Evolutionary conservation across 2,797 vertebrate genomes (phyloP).

Genomic region (Borostomias antarcticus): DNA sequence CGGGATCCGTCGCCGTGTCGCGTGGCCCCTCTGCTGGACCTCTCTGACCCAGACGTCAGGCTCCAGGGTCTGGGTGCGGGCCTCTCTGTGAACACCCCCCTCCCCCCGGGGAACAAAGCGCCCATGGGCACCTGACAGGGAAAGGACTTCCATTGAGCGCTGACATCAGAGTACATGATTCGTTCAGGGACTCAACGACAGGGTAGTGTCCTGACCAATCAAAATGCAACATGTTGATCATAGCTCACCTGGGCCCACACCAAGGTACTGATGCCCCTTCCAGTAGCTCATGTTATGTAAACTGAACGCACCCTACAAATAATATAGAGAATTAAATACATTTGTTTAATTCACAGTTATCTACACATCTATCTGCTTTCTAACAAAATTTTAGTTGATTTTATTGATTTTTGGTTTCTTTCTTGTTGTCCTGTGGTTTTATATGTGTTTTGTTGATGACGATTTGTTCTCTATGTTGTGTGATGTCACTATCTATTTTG

Average conservation of each 20-base stretch:
- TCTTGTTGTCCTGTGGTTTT: too few species aligned
- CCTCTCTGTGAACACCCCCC: constrained; percentile 76
- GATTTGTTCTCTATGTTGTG: too few species aligned
- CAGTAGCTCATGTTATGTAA: constrained; percentile 91
- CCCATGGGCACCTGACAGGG: constrained; percentile 84
- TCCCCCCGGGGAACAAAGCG: constrained; percentile 75
- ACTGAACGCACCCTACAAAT: constrained; percentile 82
- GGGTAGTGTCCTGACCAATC: neutral
- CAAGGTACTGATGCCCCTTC: constrained; percentile 87
- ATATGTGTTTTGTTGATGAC: too few species aligned
- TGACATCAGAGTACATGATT: neutral
- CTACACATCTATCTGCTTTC: too few species aligned
- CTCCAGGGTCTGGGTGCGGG: constrained; percentile 88
- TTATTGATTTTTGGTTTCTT: too few species aligned
- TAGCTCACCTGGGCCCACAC: constrained; percentile 87
- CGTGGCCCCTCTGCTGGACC: constrained; percentile 82
- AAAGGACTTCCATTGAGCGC: neutral
- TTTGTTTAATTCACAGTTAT: neutral
- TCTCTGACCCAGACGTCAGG: constrained; percentile 80
- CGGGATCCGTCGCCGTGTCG: constrained; percentile 78
- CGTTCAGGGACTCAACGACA: neutral
- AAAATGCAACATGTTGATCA: neutral
- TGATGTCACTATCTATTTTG: too few species aligned
- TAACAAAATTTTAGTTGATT: too few species aligned
- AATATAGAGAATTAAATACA: neutral